phyloP scores from a whole-genome alignment of 2,797 vertebrate genomes.

The Acanthopagrus latus region DNA sequence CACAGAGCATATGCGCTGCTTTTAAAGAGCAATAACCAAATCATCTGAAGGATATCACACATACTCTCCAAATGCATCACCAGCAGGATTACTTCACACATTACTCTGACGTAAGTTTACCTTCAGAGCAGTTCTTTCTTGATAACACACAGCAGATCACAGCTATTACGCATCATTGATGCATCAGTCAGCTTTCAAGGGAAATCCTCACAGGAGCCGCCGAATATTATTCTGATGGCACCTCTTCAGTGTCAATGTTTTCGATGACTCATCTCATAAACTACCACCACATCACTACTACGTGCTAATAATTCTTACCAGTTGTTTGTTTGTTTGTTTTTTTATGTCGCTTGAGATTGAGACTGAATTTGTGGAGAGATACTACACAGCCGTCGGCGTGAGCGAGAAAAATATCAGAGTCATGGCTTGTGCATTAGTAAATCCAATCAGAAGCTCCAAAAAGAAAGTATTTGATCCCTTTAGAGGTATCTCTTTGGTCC shows the following conservation, averaged over 20 bases:
- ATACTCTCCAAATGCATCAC: constrained; percentile 5
- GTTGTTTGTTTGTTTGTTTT: constrained; percentile 50
- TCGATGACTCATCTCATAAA: not conserved
- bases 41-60: not conserved
- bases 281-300: constrained; percentile 21
- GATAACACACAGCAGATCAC: not conserved
- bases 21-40: not conserved
- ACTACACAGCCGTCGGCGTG: constrained; percentile 65
- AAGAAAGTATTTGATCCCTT: constrained; percentile 30
- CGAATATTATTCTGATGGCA: not conserved
- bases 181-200: not conserved
- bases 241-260: not conserved
- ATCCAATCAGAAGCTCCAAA: constrained; percentile 62
- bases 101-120: not conserved
- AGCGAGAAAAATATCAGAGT: constrained; percentile 53
- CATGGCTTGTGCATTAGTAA: constrained; percentile 74
- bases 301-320: constrained; percentile 72
- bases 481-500: not conserved
- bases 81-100: not conserved
- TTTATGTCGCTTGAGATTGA: constrained; percentile 42
- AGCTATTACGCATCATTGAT: constrained; percentile 14
- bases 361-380: constrained; percentile 52
- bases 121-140: not conserved
- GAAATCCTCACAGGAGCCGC: constrained; percentile 7
- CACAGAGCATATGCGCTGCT: not conserved